Evolutionary conservation across 1,140 invertebrate species (phyloP), one percentile per base, ranked within the genome.

Genomic region (Pachypeltis micranthus): DNA sequence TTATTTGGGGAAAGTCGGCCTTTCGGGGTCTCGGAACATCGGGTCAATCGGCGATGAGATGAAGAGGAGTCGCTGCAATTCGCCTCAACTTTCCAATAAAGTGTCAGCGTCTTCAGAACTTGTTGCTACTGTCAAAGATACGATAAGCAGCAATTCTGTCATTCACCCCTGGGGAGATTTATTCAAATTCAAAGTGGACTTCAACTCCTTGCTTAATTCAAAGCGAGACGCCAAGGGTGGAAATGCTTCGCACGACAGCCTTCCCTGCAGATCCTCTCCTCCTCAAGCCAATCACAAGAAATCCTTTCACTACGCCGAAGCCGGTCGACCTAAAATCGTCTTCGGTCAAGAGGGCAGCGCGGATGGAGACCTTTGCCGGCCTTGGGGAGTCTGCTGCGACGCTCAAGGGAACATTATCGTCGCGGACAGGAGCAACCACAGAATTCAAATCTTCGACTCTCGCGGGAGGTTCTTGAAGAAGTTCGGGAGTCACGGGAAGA

Each of bases 301-400:
- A n/a, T 31, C n/a, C 27, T 12, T 44, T 57, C 25, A 61, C 39
- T 62, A 66, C 29, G 59, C 59, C 12, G 59, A 66, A 27, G 58
- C 62, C 2, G 65, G 73, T 12, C 65, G 66, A 59, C 68, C 69
- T 1, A 62, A 71, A 34, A 63, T 75, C 19, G 69, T 74, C 12
- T 77, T 81, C 67, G 80, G 79, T 44, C 69, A 71, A 4, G 79
- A 81, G 68, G 81, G 81, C 19, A 74, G 76, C 60, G 71, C 67
- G n/a, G 75, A 79, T 47, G 79, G 80, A 21, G 71, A 81, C 63
- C 69, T 83, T 2, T 81, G 80, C 70, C 72, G 81, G 47, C 93
- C 93, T 0, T 97, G 93, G 93, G 93, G 93, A 0, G 79, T 96
- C 1, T 89, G 88, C 65, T 87, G 88, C 55, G 87, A 93, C 72